Evolutionary conservation across 2,797 vertebrate genomes (phyloP), one percentile per base, ranked within the genome.

Genomic region (Mormyrus proboscirostris): DNA sequence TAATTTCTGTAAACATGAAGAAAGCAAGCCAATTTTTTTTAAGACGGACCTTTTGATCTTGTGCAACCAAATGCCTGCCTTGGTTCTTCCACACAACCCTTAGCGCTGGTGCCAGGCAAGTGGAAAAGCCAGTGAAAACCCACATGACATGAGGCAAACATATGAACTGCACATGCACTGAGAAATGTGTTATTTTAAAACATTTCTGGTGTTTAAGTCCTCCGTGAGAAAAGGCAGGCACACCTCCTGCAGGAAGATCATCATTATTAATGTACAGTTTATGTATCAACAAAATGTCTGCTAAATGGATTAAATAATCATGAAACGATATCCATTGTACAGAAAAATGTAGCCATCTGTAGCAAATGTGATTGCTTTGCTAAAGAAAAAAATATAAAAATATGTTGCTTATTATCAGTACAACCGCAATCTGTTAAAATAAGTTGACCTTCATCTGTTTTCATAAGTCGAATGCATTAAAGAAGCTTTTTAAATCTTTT

Each of bases 221-320:
- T 50, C 85, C 25, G 2, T 55, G 83, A 50, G 49, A 85, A 69
- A 44, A 55, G 50, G 33, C 51, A 57, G 53, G 0, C 19, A 41
- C 53, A 41, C 85, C 25, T 38, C 29, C 29, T 19, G 12, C 53
- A 29, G 25, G 85, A 19, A 65, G 44, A n/a, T 38, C 79, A 33
- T 73, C 89, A 87, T 57, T 51, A 87, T 87, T 86, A 86, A 2
- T 53, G 69, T 9, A 69, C 49, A 55, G 10, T 69, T 50, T 25
- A 69, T 73, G 55, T 62, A 14, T 62, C 49, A 33, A 51, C 76
- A 51, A 33, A 19, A 87, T 87, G 86, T 53, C 89, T 86, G 83
- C 85, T 73, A 89, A 89, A 87, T 57, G 62, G 59, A 86, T 53
- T 69, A 76, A 83, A 89, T 76, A 44, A 79, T 76, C 49, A 87